Conservation (phyloP, 1,140 invertebrate genomes). For the Trachymyrmex cornetzi region DNA sequence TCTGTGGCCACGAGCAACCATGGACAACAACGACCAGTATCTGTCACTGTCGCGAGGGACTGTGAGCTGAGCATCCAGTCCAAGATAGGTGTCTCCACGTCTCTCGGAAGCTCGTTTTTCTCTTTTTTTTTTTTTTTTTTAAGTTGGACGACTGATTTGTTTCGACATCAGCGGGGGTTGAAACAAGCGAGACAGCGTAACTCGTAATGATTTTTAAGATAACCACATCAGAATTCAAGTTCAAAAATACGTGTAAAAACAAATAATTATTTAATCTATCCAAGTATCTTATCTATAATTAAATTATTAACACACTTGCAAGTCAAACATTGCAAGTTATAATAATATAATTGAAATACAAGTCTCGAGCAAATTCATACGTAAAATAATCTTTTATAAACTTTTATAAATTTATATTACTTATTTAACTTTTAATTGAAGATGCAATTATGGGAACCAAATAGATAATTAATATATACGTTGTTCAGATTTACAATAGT, state of each 20-base stretch:
- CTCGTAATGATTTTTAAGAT: background rate
- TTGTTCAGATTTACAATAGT: background rate
- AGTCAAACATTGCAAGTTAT: background rate
- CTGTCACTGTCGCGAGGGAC: constrained; percentile 74
- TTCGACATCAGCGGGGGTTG: background rate
- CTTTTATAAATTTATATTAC: background rate
- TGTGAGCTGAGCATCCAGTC: constrained; percentile 32
- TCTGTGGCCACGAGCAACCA: constrained; percentile 59
- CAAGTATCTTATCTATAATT: background rate
- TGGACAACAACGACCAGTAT: constrained; percentile 76
- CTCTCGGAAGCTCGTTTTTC: constrained; percentile 38
- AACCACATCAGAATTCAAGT: background rate
- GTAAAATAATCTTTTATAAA: background rate
- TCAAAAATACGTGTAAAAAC: background rate
- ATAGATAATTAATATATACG: background rate
- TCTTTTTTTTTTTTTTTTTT: background rate
- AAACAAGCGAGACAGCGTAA: background rate
- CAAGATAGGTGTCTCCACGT: constrained; percentile 60
- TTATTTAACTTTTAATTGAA: constrained; percentile 6
- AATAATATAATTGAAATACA: background rate
- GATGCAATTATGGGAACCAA: background rate
- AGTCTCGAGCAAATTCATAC: background rate
- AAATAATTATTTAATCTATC: background rate
- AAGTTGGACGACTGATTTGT: constrained; percentile 13
- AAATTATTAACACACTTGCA: background rate